Evolutionary conservation across 2,113 vertebrate species (phyloP), one percentile per base, ranked within the genome.

Genomic region (Symphodus melops): DNA sequence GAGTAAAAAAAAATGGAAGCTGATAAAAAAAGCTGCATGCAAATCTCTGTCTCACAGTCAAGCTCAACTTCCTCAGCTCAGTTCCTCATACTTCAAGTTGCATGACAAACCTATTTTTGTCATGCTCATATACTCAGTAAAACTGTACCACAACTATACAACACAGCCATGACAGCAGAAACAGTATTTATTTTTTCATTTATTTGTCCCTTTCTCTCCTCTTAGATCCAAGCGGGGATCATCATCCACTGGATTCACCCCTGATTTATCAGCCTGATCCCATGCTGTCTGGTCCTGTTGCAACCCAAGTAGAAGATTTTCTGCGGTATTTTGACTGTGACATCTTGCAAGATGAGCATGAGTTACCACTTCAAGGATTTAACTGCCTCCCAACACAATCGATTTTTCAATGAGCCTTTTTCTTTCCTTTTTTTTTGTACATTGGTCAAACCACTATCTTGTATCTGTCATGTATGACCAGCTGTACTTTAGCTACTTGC

Each of bases 241-340:
- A 8, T 59, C 72, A 14, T 54, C 39, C 8, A 12, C 10, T 56
- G 33, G 33, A 55, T 1, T 46, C 42, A 14, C 25, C 53, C 9
- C 41, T 69, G 66, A 81, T 46, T 0, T 61, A 20, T 62, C n/a
- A n/a, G 16, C 4, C 21, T 52, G 92, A 91, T 55, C 89, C 89
- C 57, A 89, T 92, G 90, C 49, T 90, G 55, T 73, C 68, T 73
- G 53, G 9, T 21, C 9, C 41, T 10, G 10, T 1, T 21, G 13
- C 0, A 33, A 1, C 9, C 11, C 33, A 46, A 20, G 87, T 70
- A 0, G 63, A 70, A 0, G 81, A 89, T 17, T 14, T 77, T 8
- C 36, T 71, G 68, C 46, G 61, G 16, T 79, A 54, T 66, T 2
- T 82, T 42, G 53, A 62, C 13, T 3, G 12, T 14, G 60, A 55